A percentile compares a stretch with the other conserved stretches of the same genome.
Evolutionary conservation across 2,888 invertebrate species (phyloP).

Genomic region (Flexamia atlantica): DNA sequence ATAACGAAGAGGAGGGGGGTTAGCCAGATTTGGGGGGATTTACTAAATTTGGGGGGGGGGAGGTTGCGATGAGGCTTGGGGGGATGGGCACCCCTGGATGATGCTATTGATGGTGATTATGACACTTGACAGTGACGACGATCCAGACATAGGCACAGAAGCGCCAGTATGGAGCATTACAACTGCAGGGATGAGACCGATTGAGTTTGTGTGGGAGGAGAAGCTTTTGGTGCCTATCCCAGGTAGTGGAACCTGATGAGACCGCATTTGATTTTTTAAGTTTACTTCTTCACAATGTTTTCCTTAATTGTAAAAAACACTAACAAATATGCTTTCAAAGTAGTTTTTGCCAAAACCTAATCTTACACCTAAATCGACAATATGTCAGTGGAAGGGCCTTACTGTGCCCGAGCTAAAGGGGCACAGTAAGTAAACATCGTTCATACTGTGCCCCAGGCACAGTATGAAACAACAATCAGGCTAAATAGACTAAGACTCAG

Average conservation of each 20-base stretch:
- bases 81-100: no score
- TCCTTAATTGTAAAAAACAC: neutral
- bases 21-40: no score
- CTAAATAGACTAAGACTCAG: slow-evolving; percentile 58
- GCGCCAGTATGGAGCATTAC: neutral
- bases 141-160: slow-evolving; percentile 23
- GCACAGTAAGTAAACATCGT: no score
- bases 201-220: slow-evolving; percentile 1
- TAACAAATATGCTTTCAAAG: neutral
- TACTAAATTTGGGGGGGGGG: no score
- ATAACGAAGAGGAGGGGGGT: no score
- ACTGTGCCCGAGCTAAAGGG: slow-evolving; percentile 45
- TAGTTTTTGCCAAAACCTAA: neutral
- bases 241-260: neutral
- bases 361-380: neutral
- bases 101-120: neutral
- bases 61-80: neutral
- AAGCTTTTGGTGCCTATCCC: slow-evolving; percentile 11
- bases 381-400: neutral
- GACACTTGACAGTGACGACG: neutral
- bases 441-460: slow-evolving; percentile 53
- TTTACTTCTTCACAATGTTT: slow-evolving; percentile 12
- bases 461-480: slow-evolving; percentile 61
- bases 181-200: slow-evolving; percentile 5
- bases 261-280: slow-evolving; percentile 10